Evolutionary conservation across 2,797 vertebrate genomes (phyloP), one percentile per base, ranked within the genome.

Genomic region (Orestias chungarensis): DNA sequence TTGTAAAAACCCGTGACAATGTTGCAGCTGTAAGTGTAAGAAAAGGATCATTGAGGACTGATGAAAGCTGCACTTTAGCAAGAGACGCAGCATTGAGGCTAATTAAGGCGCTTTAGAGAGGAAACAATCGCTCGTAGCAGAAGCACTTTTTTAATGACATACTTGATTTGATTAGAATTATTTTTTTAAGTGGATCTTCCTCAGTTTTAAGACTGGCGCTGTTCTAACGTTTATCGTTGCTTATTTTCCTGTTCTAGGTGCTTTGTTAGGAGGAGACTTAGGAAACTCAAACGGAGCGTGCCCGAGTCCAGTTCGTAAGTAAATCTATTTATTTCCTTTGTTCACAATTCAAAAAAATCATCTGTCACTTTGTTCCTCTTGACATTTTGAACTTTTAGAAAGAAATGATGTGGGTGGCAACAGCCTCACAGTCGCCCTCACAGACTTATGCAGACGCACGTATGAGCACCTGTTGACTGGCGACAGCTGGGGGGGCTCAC

Each of bases 251-350:
- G 46, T 80, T 12, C 1, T 66, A 99, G 97, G 97, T 69, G 97
- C 97, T 9, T 94, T 99, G 92, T 87, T 99, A 0, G 97, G 96
- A 3, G 97, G 97, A 81, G 97, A 99, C 81, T 87, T 98, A 84
- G 96, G 93, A 87, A 98, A 94, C 89, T 96, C 96, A 0, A 99
- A 99, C 0, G 96, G 97, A 89, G 96, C 94, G 29, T 99, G 97
- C 65, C 97, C 97, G 0, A 99, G 97, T 85, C 97, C 97, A 3
- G 96, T 99, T 31, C 96, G 97, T 99, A 84, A 99, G 96, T 96
- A 23, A 15, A 65, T 40, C 57, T 70, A 33, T 35, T 62, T 6
- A 6, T 52, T 52, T 52, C 14, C 23, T n/a, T 23, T 12, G 44
- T 44, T 12, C 15, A 25, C 15, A 29, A 29, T 66, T 44, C 15